Evolutionary conservation across 2,888 invertebrate species (phyloP), one percentile per base, ranked within the genome.

Genomic region (Plebejus melissa): DNA sequence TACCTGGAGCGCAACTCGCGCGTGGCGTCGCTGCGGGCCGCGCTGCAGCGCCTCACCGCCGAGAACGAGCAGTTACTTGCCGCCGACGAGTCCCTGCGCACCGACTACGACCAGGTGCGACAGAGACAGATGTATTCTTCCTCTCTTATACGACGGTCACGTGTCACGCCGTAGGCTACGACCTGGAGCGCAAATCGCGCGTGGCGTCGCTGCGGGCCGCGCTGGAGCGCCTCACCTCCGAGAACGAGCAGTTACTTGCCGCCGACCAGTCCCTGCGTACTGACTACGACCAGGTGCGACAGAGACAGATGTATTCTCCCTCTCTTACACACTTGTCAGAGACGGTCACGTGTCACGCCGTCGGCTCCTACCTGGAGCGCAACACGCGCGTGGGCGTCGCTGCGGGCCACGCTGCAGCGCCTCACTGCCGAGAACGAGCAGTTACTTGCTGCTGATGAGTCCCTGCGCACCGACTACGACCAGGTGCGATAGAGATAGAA

Each of bases 321-420:
- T 22, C 50, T 2, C 50, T 50, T 50, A 6, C 11, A 6, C 22
- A 22, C 22, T 22, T 22, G 22, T 22, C 22, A 22, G 22, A 22
- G 38, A 38, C 6, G 6, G 38, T 32, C 32, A 32, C 32, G 32
- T 32, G 32, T 32, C 32, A 32, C 32, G 2, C 32, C 87, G 97
- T 99, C 74, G 98, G 97, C 0, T 99, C 99, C 88, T 99, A 98
- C 86, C 90, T 98, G 76, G 98, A 99, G 87, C 94, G 99, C 38
- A 98, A 98, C 86, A 95, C 96, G 4, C 94, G 98, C 16, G 95
- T 98, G 76, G 22, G 95, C 96, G 5, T 96, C 96, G 16, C 95
- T 98, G 91, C 96, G 97, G 81, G 94, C 95, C 38, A 96, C 97
- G 50, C 91, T 98, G 6, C 96, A 97, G 80, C 95, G 96, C 71